Conservation (phyloP, 2,113 vertebrate genomes). For the Saimiri boliviensis region DNA sequence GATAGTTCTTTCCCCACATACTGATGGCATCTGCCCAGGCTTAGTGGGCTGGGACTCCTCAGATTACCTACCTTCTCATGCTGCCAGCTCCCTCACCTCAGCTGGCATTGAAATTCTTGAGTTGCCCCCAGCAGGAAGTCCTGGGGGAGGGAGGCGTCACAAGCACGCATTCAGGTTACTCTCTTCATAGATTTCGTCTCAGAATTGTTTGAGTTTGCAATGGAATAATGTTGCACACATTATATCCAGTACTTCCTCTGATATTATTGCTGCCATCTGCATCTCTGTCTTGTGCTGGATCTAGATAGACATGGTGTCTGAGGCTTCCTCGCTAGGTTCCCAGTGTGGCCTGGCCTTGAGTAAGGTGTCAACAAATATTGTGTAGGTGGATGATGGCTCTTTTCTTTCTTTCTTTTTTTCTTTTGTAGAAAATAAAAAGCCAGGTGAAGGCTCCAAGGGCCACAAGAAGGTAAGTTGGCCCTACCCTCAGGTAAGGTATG, state of each 20-base stretch:
- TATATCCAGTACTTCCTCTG: not conserved
- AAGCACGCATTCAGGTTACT: not conserved
- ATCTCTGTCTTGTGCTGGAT: not conserved
- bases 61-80: not conserved
- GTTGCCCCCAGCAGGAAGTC: not conserved
- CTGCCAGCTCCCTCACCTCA: not conserved
- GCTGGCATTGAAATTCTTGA: not conserved
- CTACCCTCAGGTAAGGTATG: conserved; percentile 20
- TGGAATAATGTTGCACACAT: conserved; percentile 6
- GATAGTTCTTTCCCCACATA: not conserved
- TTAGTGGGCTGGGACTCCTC: not conserved
- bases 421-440: conserved; percentile 73
- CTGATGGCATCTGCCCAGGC: not conserved
- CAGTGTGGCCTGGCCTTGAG: not conserved
- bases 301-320: not conserved
- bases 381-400: not conserved
- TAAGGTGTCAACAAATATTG: conserved; percentile 17
- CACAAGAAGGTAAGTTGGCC: conserved; percentile 68
- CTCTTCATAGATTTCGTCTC: not conserved
- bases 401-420: not conserved
- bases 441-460: conserved; percentile 65
- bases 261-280: not conserved
- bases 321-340: conserved; percentile 8
- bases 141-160: not conserved
- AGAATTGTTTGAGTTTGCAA: conserved; percentile 46